A percentile compares a stretch with the other conserved stretches of the same genome.
Conservation (phyloP, 2,888 invertebrate genomes). For the Apoderus coryli region DNA sequence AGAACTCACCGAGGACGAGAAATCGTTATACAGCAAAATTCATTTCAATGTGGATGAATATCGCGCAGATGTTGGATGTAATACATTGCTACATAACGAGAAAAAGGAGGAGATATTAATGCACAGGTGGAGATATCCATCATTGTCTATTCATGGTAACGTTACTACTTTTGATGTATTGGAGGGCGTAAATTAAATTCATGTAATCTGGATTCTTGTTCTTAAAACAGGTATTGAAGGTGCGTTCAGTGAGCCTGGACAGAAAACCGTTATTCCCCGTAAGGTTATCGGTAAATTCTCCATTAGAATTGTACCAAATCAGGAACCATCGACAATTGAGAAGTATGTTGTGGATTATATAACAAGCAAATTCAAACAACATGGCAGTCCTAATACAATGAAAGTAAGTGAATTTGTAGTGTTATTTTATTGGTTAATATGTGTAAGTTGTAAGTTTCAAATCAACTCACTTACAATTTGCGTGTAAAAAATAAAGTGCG, state of each 20-base stretch:
- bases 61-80: constrained; percentile 54
- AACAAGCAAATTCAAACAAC: constrained; percentile 59
- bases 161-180: constrained; percentile 2
- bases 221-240: constrained; percentile 45
- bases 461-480: no score
- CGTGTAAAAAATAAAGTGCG: no score
- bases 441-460: no score
- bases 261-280: constrained; percentile 88
- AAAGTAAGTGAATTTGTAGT: no score
- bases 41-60: constrained; percentile 77
- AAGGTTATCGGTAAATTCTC: constrained; percentile 96
- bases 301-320: constrained; percentile 90
- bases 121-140: constrained; percentile 92
- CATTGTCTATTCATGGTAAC: constrained; percentile 77
- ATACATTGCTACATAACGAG: constrained; percentile 55
- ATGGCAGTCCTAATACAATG: constrained; percentile 77
- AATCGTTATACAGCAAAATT: constrained; percentile 61
- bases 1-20: constrained; percentile 53
- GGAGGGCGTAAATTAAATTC: no score
- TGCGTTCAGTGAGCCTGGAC: constrained; percentile 84
- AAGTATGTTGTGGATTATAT: constrained; percentile 64
- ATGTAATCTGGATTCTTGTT: constrained; percentile 1
- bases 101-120: constrained; percentile 74
- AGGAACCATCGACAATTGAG: constrained; percentile 71
- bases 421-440: no score